A percentile compares a stretch with the other conserved stretches of the same genome.
Evolutionary conservation across 2,888 invertebrate species (phyloP).

Genomic region (Drosophila robusta): DNA sequence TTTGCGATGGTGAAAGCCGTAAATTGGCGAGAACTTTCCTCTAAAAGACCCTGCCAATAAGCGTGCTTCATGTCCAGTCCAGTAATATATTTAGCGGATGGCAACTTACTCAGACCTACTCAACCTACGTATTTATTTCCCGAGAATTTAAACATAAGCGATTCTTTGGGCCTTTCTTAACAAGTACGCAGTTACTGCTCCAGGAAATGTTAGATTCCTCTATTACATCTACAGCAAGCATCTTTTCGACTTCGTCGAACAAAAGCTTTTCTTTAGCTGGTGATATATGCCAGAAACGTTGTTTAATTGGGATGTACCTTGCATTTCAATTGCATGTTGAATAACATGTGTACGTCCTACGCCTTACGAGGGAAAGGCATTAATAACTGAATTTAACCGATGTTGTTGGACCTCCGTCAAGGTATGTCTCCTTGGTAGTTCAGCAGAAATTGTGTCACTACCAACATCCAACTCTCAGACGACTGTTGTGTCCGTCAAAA

Average conservation of each 20-base stretch:
- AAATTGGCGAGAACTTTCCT: slow-evolving; percentile 15
- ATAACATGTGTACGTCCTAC: too few relatives aligned
- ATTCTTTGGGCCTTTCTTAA: not conserved
- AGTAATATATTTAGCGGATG: slow-evolving; percentile 27
- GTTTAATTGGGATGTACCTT: too few relatives aligned
- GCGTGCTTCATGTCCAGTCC: slow-evolving; percentile 44
- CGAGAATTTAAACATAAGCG: slow-evolving; percentile 5
- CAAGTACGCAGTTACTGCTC: slow-evolving; percentile 10
- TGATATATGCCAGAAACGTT: too few relatives aligned
- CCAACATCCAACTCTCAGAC: too few relatives aligned
- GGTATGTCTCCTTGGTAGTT: too few relatives aligned
- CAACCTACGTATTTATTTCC: slow-evolving; percentile 8
- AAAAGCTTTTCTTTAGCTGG: not conserved
- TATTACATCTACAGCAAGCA: slow-evolving; percentile 3
- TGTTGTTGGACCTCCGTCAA: too few relatives aligned
- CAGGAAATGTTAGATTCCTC: slow-evolving; percentile 2
- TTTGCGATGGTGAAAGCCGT: slow-evolving; percentile 45
- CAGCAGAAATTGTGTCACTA: too few relatives aligned
- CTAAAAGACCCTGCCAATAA: slow-evolving; percentile 35
- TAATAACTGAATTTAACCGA: too few relatives aligned
- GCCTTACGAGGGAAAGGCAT: too few relatives aligned
- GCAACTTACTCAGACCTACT: slow-evolving; percentile 30
- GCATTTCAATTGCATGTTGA: too few relatives aligned
- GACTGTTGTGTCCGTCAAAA: too few relatives aligned
- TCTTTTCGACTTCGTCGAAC: not conserved